Base-by-base conservation (phyloP, 2,888 invertebrate genomes). In the Eupithecia tripunctaria region DNA sequence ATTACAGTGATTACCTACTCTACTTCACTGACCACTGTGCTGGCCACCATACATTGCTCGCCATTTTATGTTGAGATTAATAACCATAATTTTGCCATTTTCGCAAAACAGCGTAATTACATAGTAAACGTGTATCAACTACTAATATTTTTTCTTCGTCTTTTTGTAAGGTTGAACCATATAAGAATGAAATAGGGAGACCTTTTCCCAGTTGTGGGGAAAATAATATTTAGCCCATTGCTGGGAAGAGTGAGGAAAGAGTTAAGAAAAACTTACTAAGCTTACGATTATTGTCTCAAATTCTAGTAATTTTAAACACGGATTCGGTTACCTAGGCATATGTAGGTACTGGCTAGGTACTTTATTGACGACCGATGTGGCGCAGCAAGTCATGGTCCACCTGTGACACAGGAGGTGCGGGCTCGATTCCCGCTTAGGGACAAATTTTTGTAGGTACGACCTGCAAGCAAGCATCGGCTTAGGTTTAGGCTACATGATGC, bases 11-110 rank as follows among this genome's bases (percentile, higher is more conserved):
- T 73, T 75, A 32, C 32, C 32, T 32, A 62, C 66, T 29, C 15
- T 10, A n/a, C 29, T n/a, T 12, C 12, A 60, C 27, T 29, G 71
- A 67, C 29, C 36, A n/a, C 29, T n/a, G 5, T n/a, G 51, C 27
- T 29, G 71, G 65, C 29, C 36, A 70, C 66, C 25, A 51, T 41
- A 66, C 47, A 56, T 67, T 74, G 71, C 56, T 70, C 29, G 65
- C 68, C 41, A 70, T 71, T 75, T 68, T 62, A 66, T 67, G 71
- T 70, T 70, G n/a, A 36, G 10, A 36, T 21, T 63, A 63, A 63
- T 63, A 21, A 63, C 62, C n/a, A n/a, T 63, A n/a, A 63, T 36
- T 32, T 63, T 8, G 18, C 10, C 62, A n/a, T 10, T 63, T 56
- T 56, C 51, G 5, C 56, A 56, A 25, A 56, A 56, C 21, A 21